Base-by-base conservation (phyloP, 1,140 invertebrate species). In the Lerema accius region DNA sequence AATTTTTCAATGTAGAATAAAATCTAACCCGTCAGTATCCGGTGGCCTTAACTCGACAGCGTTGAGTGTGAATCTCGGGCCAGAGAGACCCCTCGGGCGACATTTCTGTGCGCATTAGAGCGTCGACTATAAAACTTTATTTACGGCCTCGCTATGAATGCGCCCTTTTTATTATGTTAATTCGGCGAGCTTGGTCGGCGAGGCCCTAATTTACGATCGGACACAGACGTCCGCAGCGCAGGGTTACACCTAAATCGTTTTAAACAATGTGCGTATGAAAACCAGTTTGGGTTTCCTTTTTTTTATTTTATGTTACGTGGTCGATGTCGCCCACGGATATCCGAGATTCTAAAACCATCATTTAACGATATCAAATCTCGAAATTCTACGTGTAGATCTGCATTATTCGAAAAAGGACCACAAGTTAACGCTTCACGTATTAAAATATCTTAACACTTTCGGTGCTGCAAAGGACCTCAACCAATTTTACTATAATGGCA, bases 81-180 rank as follows among this genome's bases (percentile, higher is more conserved):
- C 51, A 37, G 32, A 7, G 28, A 32, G 55, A 46, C 42, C 55
- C 53, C 55, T 37, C 42, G 26, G 53, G 49, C 73, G 79, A 76
- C 79, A 79, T 79, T 82, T 75, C 69, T 67, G 59, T 66, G 65
- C 53, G 53, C 73, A 81, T 81, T 80, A 81, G 75, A 78, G 53
- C 79, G 72, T 66, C 68, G 70, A 56, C 80, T 69, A 85, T 85
- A 85, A 85, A 85, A 81, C 76, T 78, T 82, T 84, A 84, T 84
- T 84, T 84, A 84, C 78, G 73, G 70, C 64, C 71, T 32, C 35
- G 61, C 61, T 73, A 75, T 78, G 78, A 79, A 81, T 80, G 77
- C 60, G 63, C 78, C 76, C 73, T 79, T 82, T 83, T 85, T 84
- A 82, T 84, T 82, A 84, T 84, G 82, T 76, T 82, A 84, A 84